Percentiles rank a stretch among this genome's conserved stretches.
Evolutionary conservation across 2,888 invertebrate species (phyloP).

Genomic region (Oligia strigilis): DNA sequence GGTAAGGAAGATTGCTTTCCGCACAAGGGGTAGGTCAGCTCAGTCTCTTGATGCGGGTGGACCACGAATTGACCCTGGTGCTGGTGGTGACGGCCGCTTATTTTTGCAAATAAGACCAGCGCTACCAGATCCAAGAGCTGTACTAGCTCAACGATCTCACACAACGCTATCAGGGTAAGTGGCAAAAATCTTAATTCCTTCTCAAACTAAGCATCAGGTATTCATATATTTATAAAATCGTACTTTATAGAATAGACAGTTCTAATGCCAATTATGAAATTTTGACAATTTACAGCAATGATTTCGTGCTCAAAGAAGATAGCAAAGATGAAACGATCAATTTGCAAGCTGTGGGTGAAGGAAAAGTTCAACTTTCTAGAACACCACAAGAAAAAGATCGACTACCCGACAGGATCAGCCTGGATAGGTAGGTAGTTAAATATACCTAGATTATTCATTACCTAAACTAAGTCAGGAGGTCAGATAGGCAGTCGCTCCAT

Average conservation of each 20-base stretch:
- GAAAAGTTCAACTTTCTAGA: slow-evolving; percentile 92
- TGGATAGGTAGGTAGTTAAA: slow-evolving; percentile 93
- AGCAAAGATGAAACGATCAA: slow-evolving; percentile 82
- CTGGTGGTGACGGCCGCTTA: slow-evolving; percentile 83
- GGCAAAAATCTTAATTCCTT: neutral
- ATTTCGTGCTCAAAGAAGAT: slow-evolving; percentile 77
- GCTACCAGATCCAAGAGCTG: slow-evolving; percentile 81
- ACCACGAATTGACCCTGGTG: slow-evolving; percentile 76
- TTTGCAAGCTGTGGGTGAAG: slow-evolving; percentile 92
- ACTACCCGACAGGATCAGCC: slow-evolving; percentile 96
- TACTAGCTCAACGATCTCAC: slow-evolving; percentile 86
- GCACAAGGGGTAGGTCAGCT: slow-evolving; percentile 87
- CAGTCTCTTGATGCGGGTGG: slow-evolving; percentile 85
- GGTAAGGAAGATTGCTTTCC: slow-evolving; percentile 87
- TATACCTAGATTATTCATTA: neutral
- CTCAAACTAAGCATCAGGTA: neutral
- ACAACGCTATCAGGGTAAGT: slow-evolving; percentile 86
- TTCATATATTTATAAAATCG: neutral
- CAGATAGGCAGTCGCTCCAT: neutral
- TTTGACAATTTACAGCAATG: slow-evolving; percentile 63
- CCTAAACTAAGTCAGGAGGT: neutral
- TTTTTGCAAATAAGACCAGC: slow-evolving; percentile 89
- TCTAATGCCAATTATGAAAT: neutral
- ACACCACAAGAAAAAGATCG: slow-evolving; percentile 94
- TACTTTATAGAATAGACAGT: neutral